Conservation (phyloP, 2,888 invertebrate species). For the Brenthis daphne region DNA sequence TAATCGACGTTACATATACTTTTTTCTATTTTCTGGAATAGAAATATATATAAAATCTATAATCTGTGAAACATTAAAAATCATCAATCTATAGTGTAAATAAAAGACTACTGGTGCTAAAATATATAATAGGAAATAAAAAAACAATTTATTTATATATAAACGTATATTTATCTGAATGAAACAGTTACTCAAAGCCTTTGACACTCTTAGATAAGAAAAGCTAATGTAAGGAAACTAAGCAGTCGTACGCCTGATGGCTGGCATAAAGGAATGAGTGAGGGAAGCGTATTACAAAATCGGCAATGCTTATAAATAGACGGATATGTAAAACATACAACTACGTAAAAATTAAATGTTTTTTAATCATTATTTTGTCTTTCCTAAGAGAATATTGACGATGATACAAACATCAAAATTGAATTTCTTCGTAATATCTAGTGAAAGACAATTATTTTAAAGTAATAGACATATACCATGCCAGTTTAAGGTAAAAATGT, state of each 20-base stretch:
- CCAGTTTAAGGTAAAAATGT: too few species aligned
- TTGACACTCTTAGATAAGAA: slow-evolving; percentile 50
- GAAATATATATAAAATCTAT: background rate
- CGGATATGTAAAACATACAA: slow-evolving; percentile 21
- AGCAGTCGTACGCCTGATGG: slow-evolving; percentile 34
- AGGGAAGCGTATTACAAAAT: slow-evolving; percentile 23
- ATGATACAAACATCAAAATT: too few species aligned
- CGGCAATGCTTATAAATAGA: slow-evolving; percentile 22
- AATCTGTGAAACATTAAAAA: background rate
- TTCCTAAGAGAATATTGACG: too few species aligned
- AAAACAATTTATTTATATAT: slow-evolving; percentile 49
- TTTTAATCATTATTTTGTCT: background rate
- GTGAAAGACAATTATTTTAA: too few species aligned
- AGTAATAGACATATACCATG: too few species aligned
- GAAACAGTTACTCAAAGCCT: slow-evolving; percentile 59
- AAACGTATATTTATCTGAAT: slow-evolving; percentile 68
- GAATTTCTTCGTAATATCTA: too few species aligned
- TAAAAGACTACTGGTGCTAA: background rate
- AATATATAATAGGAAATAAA: slow-evolving; percentile 37
- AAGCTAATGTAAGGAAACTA: slow-evolving; percentile 47
- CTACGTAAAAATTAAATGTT: slow-evolving; percentile 8
- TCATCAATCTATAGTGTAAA: background rate
- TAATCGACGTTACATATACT: background rate
- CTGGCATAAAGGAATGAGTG: slow-evolving; percentile 16
- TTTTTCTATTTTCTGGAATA: slow-evolving; percentile 2